These are phyloP conservation scores for Ciona savignyi DNA, from an alignment of 23 tunicate genomes.

Conservation along the genomic window DNA sequence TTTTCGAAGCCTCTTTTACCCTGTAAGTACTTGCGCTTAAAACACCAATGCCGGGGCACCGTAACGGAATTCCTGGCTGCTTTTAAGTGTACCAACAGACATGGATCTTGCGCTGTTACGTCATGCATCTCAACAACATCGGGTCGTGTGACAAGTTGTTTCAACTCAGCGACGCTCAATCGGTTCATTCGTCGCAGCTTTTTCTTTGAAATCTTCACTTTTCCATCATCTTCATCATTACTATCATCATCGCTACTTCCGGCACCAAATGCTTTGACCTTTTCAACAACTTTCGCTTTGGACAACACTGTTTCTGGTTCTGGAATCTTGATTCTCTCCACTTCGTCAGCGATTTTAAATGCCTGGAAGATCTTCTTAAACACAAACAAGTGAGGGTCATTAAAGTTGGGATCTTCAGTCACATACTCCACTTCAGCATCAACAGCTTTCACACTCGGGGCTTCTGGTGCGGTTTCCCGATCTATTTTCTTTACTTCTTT, in stretches of 20 bases:
- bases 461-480: neutral
- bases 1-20: conserved; percentile 99
- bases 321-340: conserved; percentile 22
- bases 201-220: conserved; percentile 83
- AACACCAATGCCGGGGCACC: conserved; percentile 99
- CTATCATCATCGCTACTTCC: conserved; percentile 49
- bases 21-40: conserved; percentile 89
- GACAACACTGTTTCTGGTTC: neutral
- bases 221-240: conserved; percentile 29
- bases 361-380: conserved; percentile 95
- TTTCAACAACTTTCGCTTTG: conserved; percentile 39
- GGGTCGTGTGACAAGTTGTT: conserved; percentile 90
- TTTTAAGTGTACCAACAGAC: conserved; percentile 85
- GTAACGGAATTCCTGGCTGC: conserved; percentile 90
- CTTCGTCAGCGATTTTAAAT: conserved; percentile 86
- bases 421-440: conserved; percentile 57
- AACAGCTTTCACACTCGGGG: conserved; percentile 9
- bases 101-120: conserved; percentile 98
- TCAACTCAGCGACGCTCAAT: conserved; percentile 92
- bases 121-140: conserved; percentile 99
- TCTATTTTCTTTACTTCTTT: conserved; percentile 16
- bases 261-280: conserved; percentile 52
- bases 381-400: conserved; percentile 64
- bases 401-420: conserved; percentile 79
- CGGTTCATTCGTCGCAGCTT: conserved; percentile 82